Evolutionary conservation across 2,797 vertebrate species (phyloP), one percentile per base, ranked within the genome.

Genomic region (Scomberomorus guttatus): DNA sequence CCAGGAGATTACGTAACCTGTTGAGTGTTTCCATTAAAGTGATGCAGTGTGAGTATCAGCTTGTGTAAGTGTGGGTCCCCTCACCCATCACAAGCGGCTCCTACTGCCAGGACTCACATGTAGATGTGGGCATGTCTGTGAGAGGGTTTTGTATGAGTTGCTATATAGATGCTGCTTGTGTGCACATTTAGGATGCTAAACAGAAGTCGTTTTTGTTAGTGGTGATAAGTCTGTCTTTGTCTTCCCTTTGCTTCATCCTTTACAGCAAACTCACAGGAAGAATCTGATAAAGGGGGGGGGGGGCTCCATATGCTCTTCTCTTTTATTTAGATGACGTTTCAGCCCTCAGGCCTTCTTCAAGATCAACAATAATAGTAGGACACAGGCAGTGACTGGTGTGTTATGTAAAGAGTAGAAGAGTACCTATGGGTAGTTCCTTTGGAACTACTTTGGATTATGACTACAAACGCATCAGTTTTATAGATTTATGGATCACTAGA

Each of bases 1-100:
- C 64, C 50, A 65, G 61, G 65, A 72, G 64, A 81, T 91, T 85
- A 88, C 84, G 60, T 81, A 91, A 93, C 70, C 60, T 87, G 56
- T 56, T 80, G 78, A 81, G 80, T 65, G 80, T 70, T 77, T 74
- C 82, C 77, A 80, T 87, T 82, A 75, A 84, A 85, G 64, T 60
- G 78, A 70, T 77, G 68, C 57, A 61, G 62, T 59, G 55, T 39
- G 75, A 75, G 77, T 42, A 62, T 34, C 51, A 72, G 84, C 70
- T 70, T 82, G 84, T 77, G 82, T 76, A 76, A 88, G 80, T 44
- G 67, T 64, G 44, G 63, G 62, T 39, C 75, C 68, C 52, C 62
- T 80, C 71, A 57, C 58, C 54, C 73, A 50, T 76, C 62, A 42
- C 64, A 59, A 27, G 22, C 65, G 62, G 67, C 70, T 60, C 37